These are phyloP conservation scores for Bombus huntii DNA, from an alignment of 1,140 invertebrate genomes.

Conservation along the genomic window DNA sequence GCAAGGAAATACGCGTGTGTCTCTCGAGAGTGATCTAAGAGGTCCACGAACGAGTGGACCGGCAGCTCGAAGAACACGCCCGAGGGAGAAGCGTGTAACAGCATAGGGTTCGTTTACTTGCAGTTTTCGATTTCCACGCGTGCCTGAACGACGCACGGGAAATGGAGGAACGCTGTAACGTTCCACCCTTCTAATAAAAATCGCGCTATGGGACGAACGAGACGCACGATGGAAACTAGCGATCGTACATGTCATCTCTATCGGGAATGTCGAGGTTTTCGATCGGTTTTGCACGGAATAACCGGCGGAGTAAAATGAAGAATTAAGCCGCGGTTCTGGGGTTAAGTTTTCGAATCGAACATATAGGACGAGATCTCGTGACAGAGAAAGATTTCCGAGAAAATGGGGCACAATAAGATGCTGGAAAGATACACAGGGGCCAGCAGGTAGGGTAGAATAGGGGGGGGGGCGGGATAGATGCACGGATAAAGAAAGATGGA, in stretches of 20 bases:
- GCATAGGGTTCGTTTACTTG: background rate
- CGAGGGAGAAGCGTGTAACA: background rate
- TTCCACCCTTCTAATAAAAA: slow-evolving; percentile 32
- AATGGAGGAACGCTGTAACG: slow-evolving; percentile 14
- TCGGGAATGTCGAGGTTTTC: background rate
- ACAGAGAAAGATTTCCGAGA: slow-evolving; percentile 20
- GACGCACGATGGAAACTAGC: background rate
- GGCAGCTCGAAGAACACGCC: background rate
- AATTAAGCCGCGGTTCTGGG: background rate
- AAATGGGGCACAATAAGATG: slow-evolving; percentile 35
- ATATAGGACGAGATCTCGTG: background rate
- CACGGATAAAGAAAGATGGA: slow-evolving; percentile 45
- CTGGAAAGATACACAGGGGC: slow-evolving; percentile 13
- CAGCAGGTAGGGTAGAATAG: background rate
- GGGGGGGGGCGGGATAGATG: slow-evolving; percentile 33
- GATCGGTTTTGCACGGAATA: background rate
- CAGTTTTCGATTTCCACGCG: slow-evolving; percentile 34
- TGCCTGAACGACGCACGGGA: background rate
- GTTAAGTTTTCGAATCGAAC: background rate
- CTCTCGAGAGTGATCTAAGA: slow-evolving; percentile 9
- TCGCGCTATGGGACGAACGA: background rate
- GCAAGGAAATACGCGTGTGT: slow-evolving; percentile 18
- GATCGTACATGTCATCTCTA: too few species aligned
- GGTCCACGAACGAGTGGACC: background rate
- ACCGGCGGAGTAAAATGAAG: background rate